Evolutionary conservation across 1,140 invertebrate species (phyloP).

Genomic region (Limonius californicus): DNA sequence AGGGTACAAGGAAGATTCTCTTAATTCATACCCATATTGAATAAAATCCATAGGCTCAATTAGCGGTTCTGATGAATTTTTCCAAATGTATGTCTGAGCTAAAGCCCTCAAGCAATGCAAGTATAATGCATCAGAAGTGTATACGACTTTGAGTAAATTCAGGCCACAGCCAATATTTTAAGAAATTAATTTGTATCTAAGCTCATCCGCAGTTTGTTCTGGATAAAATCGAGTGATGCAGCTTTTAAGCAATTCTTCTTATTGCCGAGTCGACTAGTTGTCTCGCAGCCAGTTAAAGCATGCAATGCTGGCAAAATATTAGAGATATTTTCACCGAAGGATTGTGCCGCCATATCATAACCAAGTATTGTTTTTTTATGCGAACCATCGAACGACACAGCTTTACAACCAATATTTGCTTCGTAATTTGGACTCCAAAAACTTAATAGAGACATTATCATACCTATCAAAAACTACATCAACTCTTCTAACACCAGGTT

Average conservation of each 20-base stretch:
- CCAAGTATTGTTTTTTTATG: neutral
- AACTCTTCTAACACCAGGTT: too few relatives aligned
- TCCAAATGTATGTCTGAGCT: too few relatives aligned
- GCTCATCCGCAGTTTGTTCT: neutral
- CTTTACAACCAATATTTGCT: too few relatives aligned
- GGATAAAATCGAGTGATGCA: constrained; percentile 18
- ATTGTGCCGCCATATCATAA: neutral
- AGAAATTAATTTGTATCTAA: neutral
- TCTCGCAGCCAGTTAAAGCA: constrained; percentile 19
- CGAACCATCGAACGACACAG: neutral
- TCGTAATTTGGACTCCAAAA: too few relatives aligned
- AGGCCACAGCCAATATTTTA: neutral
- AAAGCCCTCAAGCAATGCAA: neutral
- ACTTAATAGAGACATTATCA: too few relatives aligned
- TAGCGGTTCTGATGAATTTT: too few relatives aligned
- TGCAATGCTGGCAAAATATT: constrained; percentile 10
- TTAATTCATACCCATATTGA: too few relatives aligned
- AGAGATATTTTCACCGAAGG: neutral
- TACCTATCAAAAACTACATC: too few relatives aligned
- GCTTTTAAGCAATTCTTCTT: constrained; percentile 18
- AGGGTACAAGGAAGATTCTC: too few relatives aligned
- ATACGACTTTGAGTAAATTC: neutral
- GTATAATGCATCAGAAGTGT: neutral
- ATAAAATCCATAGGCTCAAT: too few relatives aligned
- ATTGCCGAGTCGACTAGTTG: constrained; percentile 17